phyloP scores from a whole-genome alignment of 2,797 vertebrate genomes.

The Pseudocheirus occidentalis region DNA sequence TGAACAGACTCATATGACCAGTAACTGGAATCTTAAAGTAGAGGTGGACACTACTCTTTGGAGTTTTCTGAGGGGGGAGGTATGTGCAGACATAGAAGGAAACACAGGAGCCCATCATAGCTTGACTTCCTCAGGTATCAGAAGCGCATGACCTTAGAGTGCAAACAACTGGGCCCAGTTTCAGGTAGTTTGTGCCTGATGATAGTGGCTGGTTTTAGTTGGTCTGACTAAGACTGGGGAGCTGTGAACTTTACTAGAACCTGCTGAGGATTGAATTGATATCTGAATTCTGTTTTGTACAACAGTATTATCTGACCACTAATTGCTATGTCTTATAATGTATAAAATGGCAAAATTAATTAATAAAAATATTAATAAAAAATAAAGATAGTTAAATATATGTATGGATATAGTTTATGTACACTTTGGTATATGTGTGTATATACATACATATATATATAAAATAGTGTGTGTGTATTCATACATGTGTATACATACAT shows the following conservation, averaged over 20 bases:
- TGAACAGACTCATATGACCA: not conserved
- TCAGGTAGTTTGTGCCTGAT: too few relatives aligned
- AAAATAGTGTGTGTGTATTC: too few relatives aligned
- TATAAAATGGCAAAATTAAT: not conserved
- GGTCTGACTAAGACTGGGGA: not conserved
- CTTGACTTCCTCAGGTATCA: not conserved
- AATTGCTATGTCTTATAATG: not conserved
- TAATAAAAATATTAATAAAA: too few relatives aligned
- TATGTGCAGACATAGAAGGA: not conserved
- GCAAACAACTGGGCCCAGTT: too few relatives aligned
- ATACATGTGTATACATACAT: too few relatives aligned
- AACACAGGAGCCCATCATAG: not conserved
- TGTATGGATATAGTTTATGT: not conserved
- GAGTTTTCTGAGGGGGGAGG: not conserved
- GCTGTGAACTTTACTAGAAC: not conserved
- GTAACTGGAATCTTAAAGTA: not conserved
- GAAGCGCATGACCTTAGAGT: not conserved
- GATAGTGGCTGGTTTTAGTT: not conserved
- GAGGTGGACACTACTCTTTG: too few relatives aligned
- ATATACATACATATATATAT: too few relatives aligned
- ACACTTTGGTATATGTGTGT: too few relatives aligned
- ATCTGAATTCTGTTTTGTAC: not conserved
- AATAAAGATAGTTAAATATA: not conserved
- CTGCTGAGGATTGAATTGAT: not conserved
- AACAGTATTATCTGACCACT: not conserved